These are phyloP conservation scores for Lasioglossum oenotherae DNA, from an alignment of 2,888 invertebrate genomes.

Conservation along the genomic window DNA sequence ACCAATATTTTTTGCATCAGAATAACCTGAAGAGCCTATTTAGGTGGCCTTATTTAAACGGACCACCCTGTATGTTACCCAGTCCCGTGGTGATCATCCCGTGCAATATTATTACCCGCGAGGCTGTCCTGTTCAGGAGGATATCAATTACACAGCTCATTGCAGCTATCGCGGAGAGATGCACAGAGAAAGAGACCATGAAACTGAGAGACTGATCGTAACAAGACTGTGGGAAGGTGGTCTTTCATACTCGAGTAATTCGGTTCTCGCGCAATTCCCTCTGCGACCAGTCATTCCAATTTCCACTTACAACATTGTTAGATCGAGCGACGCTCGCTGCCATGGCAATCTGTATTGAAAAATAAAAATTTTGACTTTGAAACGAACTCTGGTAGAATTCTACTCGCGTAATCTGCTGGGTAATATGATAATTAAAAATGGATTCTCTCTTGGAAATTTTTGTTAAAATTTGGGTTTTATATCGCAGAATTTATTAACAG, in stretches of 20 bases:
- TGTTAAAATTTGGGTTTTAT: not conserved
- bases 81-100: slow-evolving; percentile 18
- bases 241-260: slow-evolving; percentile 35
- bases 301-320: slow-evolving; percentile 43
- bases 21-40: too few species aligned
- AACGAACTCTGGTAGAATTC: not conserved
- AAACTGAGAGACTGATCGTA: slow-evolving; percentile 41
- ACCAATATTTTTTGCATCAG: too few species aligned
- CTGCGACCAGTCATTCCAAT: slow-evolving; percentile 46
- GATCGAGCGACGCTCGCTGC: slow-evolving; percentile 29
- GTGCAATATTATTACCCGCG: slow-evolving; percentile 56
- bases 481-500: not conserved
- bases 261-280: slow-evolving; percentile 43
- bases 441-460: not conserved
- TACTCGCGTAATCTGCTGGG: not conserved
- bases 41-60: too few species aligned
- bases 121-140: slow-evolving; percentile 48
- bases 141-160: slow-evolving; percentile 61
- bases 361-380: not conserved
- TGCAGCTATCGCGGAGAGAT: slow-evolving; percentile 17
- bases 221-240: slow-evolving; percentile 44
- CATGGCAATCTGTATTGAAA: slow-evolving; percentile 12
- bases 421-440: not conserved
- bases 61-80: not conserved
- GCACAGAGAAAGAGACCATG: slow-evolving; percentile 9